phyloP scores from a whole-genome alignment of 2,113 vertebrate species.

The Rhynchomys soricoides region DNA sequence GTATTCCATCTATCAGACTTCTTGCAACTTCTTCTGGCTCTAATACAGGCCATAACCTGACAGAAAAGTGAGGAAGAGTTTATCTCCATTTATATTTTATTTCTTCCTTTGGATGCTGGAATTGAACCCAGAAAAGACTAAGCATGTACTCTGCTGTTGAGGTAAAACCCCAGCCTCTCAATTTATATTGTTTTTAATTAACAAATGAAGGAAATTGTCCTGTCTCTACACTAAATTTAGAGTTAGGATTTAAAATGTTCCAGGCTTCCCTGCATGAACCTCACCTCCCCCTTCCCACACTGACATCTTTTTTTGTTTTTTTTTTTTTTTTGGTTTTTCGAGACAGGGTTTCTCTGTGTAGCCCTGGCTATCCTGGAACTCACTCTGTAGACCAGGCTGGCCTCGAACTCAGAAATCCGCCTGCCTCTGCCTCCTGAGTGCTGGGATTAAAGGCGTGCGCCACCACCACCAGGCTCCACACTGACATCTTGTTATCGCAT shows the following conservation, averaged over 20 bases:
- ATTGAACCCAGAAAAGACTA: neutral
- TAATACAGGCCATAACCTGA: constrained; percentile 77
- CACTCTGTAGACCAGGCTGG: too few species aligned
- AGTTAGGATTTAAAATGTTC: neutral
- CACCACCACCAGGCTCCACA: too few species aligned
- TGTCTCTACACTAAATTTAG: neutral
- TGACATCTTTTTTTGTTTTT: too few species aligned
- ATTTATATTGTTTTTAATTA: neutral
- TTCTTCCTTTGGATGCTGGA: neutral
- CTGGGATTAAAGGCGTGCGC: too few species aligned
- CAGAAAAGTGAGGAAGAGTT: neutral
- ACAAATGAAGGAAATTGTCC: neutral
- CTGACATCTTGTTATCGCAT: neutral
- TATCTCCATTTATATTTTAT: neutral
- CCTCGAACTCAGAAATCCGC: too few species aligned
- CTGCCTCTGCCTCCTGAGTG: too few species aligned
- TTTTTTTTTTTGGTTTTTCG: too few species aligned
- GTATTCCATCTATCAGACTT: constrained; percentile 84
- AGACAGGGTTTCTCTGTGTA: too few species aligned
- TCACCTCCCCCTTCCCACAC: neutral
- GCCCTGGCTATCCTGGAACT: too few species aligned
- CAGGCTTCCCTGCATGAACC: neutral
- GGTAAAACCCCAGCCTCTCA: neutral
- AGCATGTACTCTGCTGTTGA: neutral
- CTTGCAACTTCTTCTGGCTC: constrained; percentile 76